Conservation (phyloP, 2,113 vertebrate genomes). For the Chaetops frenatus region DNA sequence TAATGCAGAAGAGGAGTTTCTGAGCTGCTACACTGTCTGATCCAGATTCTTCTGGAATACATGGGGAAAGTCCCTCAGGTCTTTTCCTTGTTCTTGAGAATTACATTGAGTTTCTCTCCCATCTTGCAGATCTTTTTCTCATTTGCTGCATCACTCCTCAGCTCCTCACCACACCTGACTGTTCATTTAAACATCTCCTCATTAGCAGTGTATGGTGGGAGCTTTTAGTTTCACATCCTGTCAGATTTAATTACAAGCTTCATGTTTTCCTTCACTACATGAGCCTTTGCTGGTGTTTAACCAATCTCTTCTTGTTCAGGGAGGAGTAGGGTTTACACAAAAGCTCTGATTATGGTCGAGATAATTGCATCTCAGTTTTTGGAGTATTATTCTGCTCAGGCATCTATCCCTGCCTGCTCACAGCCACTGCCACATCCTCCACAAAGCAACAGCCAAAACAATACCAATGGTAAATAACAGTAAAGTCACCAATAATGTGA, state of each 20-base stretch:
- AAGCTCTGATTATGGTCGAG: background rate
- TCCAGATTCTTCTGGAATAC: background rate
- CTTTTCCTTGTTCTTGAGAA: background rate
- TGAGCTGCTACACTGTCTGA: background rate
- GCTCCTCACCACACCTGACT: background rate
- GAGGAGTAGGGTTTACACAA: background rate
- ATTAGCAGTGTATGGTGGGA: background rate
- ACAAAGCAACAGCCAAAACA: background rate
- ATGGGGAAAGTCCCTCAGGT: background rate
- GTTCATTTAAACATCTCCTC: background rate
- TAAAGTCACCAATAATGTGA: background rate
- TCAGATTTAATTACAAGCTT: constrained; percentile 29
- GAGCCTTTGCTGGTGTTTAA: background rate
- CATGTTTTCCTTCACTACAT: background rate
- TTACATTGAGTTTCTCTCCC: background rate
- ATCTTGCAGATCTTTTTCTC: background rate
- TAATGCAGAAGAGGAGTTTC: background rate
- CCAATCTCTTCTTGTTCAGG: background rate
- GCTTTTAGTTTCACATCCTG: background rate
- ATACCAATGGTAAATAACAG: background rate
- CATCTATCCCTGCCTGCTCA: accelerated
- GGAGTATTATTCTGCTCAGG: background rate
- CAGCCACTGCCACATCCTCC: background rate
- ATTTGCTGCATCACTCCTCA: background rate
- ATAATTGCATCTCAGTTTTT: background rate